Evolutionary conservation across 92 coral and sea anemone species (phyloP).

Genomic region (Meandrina meandrites): DNA sequence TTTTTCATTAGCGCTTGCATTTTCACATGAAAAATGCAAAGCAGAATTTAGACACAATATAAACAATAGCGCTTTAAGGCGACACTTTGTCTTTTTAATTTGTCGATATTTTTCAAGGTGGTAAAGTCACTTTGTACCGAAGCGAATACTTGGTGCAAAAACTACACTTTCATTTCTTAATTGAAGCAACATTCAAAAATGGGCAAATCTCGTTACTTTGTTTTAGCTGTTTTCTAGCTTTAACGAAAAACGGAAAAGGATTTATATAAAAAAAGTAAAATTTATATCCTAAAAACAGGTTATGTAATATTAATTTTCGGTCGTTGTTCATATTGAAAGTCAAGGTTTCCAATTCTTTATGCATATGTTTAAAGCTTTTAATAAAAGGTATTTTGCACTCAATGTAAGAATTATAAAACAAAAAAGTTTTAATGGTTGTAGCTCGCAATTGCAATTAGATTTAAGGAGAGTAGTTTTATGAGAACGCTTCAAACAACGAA

Average conservation of each 20-base stretch:
- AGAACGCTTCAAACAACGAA: not conserved
- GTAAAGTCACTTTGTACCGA: not conserved
- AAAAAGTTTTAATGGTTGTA: not conserved
- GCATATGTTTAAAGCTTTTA: constrained; percentile 1
- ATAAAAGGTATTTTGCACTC: not conserved
- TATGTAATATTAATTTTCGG: not conserved
- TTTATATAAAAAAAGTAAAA: constrained; percentile 3
- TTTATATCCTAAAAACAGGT: not conserved
- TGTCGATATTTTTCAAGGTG: constrained; percentile 14
- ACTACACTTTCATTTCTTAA: not conserved
- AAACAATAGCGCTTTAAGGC: constrained; percentile 9
- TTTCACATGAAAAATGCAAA: constrained; percentile 7
- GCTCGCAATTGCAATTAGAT: not conserved
- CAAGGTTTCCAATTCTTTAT: not conserved
- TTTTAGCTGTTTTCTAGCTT: not conserved
- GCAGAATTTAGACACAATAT: not conserved
- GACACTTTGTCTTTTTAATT: constrained; percentile 13
- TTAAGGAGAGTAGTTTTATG: not conserved
- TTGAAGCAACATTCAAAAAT: not conserved
- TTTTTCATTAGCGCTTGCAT: constrained; percentile 2
- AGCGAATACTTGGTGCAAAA: not conserved
- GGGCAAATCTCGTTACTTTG: not conserved
- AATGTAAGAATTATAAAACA: not conserved
- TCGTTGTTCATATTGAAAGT: not conserved
- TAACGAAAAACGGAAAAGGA: not conserved